These are phyloP conservation scores for Poeciliopsis prolifica DNA, from an alignment of 2,113 vertebrate species.

Conservation along the genomic window DNA sequence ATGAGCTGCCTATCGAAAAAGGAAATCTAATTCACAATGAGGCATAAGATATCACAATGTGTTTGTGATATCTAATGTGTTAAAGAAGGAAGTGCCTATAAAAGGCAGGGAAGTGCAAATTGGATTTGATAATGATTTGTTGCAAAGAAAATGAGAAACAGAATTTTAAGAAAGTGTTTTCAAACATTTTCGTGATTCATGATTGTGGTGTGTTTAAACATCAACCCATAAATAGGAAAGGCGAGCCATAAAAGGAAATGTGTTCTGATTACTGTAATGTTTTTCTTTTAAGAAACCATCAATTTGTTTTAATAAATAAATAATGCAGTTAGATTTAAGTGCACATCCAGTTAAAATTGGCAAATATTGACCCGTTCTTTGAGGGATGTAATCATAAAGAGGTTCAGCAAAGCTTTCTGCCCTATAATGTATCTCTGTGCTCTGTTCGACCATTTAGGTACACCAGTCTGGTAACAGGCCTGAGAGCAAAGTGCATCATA, in stretches of 20 bases:
- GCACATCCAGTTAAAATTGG: constrained; percentile 7
- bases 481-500: constrained; percentile 90
- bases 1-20: too few relatives aligned
- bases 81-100: neutral
- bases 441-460: constrained; percentile 82
- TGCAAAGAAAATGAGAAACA: neutral
- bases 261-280: neutral
- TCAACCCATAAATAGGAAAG: neutral
- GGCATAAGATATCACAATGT: too few relatives aligned
- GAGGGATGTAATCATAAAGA: constrained; percentile 2
- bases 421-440: neutral
- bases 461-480: constrained; percentile 89
- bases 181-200: neutral
- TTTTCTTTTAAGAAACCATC: neutral
- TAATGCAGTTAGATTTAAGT: neutral
- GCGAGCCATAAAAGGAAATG: neutral
- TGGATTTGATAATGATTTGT: neutral
- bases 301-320: constrained; percentile 8
- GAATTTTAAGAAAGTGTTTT: neutral
- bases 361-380: constrained; percentile 27
- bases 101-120: neutral
- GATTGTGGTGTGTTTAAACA: neutral
- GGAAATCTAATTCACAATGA: too few relatives aligned
- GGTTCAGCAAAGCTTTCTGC: constrained; percentile 23
- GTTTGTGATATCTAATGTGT: neutral